Percentiles rank a stretch among this genome's conserved stretches.
Conservation (phyloP, 2,888 invertebrate species). For the Caenorhabditis sp. region DNA sequence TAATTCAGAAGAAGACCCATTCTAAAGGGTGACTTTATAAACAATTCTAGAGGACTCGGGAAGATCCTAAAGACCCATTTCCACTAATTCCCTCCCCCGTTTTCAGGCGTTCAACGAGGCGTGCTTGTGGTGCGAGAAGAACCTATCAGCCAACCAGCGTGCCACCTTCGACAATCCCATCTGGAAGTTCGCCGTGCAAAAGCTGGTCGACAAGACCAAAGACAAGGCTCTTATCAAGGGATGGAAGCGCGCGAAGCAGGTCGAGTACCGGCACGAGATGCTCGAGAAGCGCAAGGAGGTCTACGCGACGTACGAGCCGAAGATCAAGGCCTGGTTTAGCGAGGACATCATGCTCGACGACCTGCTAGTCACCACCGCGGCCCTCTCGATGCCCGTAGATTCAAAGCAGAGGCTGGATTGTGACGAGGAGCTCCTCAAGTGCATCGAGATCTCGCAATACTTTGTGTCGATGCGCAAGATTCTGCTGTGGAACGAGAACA, state of each 20-base stretch:
- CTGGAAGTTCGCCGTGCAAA: slow-evolving; percentile 44
- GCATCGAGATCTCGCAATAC: slow-evolving; percentile 59
- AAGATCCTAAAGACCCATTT: neutral
- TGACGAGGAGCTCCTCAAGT: slow-evolving; percentile 42
- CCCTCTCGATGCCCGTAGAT: neutral
- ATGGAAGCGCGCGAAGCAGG: slow-evolving; percentile 42
- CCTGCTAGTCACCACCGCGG: slow-evolving; percentile 5
- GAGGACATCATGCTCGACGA: slow-evolving; percentile 48
- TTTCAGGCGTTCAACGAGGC: slow-evolving; percentile 57
- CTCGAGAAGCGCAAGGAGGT: slow-evolving; percentile 32
- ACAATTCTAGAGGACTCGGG: too few species aligned
- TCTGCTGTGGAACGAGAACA: slow-evolving; percentile 53
- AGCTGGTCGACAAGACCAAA: slow-evolving; percentile 43
- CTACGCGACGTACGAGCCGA: slow-evolving; percentile 35
- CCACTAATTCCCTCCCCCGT: neutral
- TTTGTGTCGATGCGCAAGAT: slow-evolving; percentile 57
- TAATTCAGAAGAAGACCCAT: too few species aligned
- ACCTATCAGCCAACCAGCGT: slow-evolving; percentile 38
- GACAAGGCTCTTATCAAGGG: slow-evolving; percentile 35
- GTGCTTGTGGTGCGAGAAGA: slow-evolving; percentile 50
- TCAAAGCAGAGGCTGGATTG: slow-evolving; percentile 4
- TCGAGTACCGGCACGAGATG: slow-evolving; percentile 30
- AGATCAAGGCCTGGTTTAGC: slow-evolving; percentile 42
- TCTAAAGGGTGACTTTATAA: too few species aligned
- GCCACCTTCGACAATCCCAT: slow-evolving; percentile 38